Evolutionary conservation across 1,140 invertebrate genomes (phyloP), one percentile per base, ranked within the genome.

Genomic region (Zaprionus ghesquierei): DNA sequence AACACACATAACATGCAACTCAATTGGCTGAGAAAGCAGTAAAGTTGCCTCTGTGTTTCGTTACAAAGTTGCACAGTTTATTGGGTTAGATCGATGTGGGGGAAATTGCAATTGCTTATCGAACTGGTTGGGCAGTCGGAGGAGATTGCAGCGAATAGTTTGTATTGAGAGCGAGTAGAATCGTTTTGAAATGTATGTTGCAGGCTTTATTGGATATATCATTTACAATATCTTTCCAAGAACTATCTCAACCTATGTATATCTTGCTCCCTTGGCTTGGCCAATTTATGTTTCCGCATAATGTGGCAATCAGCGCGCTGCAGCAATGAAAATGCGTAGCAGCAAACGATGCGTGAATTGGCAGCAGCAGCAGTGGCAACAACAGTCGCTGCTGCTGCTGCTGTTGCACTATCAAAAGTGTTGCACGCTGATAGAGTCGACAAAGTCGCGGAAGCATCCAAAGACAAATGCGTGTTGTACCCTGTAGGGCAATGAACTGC

Each of bases 361-460:
- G 18, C 10, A 69, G 22, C 68, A 68, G 22, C 61, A 77, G 22
- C 51, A 66, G 33, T 49, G 71, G 29, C 66, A 53, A 69, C 72
- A 76, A 76, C 68, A 72, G 53, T n/a, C 5, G 18, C 8, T 20
- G 15, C 18, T 10, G 41, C 8, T 44, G 38, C 8, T 44, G 41
- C 15, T 44, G 58, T 65, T 51, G 75, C 79, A 75, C 84, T 79
- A 82, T 82, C 80, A 79, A 79, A 77, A 50, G 68, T 62, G 44
- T 53, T 51, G 18, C 38, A 62, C 56, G 38, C 64, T 75, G 79
- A 82, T 82, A 82, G 84, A 69, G 61, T 55, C 65, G 25, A 55
- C 79, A 82, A 76, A 84, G 84, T 84, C 73, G 81, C 80, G 80
- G 80, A 84, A 84, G 80, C 72, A 60, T 59, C 76, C 12, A 18